Evolutionary conservation across 2,797 vertebrate genomes (phyloP), one percentile per base, ranked within the genome.

Genomic region (Hozukius guyotensis): DNA sequence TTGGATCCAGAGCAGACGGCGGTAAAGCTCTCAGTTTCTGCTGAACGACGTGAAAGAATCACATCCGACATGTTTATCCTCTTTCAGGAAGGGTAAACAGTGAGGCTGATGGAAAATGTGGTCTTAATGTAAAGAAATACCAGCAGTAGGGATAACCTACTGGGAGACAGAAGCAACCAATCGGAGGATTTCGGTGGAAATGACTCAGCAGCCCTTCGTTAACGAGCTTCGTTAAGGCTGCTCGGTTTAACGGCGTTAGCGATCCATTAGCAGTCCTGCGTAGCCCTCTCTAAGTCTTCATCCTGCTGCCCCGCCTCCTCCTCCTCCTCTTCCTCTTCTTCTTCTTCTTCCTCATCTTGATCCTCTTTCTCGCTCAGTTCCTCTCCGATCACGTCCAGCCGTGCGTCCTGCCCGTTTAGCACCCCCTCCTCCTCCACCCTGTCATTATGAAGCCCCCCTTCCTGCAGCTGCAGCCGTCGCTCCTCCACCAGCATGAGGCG

Each of bases 401-500:
- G 75, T 2, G 63, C 65, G n/a, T 93, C 93, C 66, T 90, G 88
- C 55, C 89, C 87, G 0, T 89, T 90, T 1, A 84, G 55, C 52
- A 75, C 70, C 4, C 52, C 80, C 61, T 73, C 87, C 25, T 66
- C 42, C 80, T 94, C 95, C 65, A 96, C 94, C 9, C 95, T 77
- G 1, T 87, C 59, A 1, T 83, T 60, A 6, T 80, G 80, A 13
- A 88, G 67, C 64, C 80, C 61, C 0, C 75, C 82, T 69, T 91
- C 91, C 75, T 97, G 90, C 66, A 91, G 86, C 66, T 94, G 97
- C 82, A 97, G 96, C 86, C 96, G 97, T 81, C 97, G 97, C 92
- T 98, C 96, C 89, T 97, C 97, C 89, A 98, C 97, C 90, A 98
- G 93, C 92, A 97, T 97, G 95, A 99, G 97, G 91, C 96, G 97